Percentiles rank a stretch among this genome's conserved stretches.
Conservation (phyloP, 2,888 invertebrate species). For the Lagria hirta region DNA sequence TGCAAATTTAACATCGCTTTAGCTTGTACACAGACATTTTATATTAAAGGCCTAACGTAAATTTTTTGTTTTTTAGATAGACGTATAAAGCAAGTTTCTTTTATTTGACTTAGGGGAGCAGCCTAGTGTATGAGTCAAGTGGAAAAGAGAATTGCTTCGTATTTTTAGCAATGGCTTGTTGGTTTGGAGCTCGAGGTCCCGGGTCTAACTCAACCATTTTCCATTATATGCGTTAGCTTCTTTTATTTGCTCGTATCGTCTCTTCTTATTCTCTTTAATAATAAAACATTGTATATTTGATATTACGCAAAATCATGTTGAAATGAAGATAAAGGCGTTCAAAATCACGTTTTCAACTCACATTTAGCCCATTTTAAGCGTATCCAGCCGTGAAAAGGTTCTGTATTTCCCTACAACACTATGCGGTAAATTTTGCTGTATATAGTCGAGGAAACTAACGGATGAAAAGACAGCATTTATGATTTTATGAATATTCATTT, state of each 20-base stretch:
- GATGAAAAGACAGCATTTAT: constrained; percentile 18
- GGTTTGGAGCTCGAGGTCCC: too few relatives aligned
- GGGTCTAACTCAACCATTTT: too few relatives aligned
- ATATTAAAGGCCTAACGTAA: too few relatives aligned
- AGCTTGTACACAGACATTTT: too few relatives aligned
- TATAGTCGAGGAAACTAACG: constrained; percentile 7
- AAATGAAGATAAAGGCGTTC: not conserved
- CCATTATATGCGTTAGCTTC: too few relatives aligned
- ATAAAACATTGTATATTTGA: not conserved
- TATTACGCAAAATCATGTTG: not conserved
- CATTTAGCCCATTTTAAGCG: constrained; percentile 4
- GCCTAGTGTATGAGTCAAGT: not conserved
- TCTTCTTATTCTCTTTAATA: not conserved
- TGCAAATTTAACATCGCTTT: too few relatives aligned
- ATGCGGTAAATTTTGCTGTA: constrained; percentile 13
- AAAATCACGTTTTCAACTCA: constrained; percentile 2
- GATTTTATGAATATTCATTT: constrained; percentile 18
- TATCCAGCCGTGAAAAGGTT: constrained; percentile 4
- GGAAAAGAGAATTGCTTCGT: not conserved
- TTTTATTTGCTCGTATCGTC: not conserved
- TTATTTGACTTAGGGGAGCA: not conserved
- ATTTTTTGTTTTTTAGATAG: too few relatives aligned
- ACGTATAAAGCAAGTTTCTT: too few relatives aligned
- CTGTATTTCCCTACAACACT: constrained; percentile 7
- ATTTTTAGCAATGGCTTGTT: not conserved